Evolutionary conservation across 2,113 vertebrate species (phyloP), one percentile per base, ranked within the genome.

Genomic region (Tychaedon coryphoeus): DNA sequence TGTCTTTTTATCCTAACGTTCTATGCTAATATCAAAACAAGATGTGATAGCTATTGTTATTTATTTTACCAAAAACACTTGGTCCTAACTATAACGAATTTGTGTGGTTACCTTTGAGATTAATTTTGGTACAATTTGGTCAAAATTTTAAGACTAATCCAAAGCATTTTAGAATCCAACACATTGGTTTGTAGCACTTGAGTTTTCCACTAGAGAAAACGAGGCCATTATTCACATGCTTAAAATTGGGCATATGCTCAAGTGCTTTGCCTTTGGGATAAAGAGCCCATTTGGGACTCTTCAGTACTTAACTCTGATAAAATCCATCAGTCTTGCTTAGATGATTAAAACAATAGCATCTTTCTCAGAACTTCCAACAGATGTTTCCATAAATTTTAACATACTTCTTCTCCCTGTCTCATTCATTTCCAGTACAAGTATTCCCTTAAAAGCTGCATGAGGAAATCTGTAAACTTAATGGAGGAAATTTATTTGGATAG

Each of bases 351-450:
- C 92, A 97, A 96, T 92, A 96, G 92, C 85, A 95, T 95, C 90
- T 86, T 96, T 96, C 92, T 95, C 87, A 88, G 85, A 96, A 90
- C 90, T 86, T 96, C 90, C 81, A 95, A 80, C 93, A 96, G 94
- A 95, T 95, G 93, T 93, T 96, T 97, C 95, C 85, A 94, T 96
- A 95, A 94, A 95, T 96, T 95, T 94, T 83, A 94, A 76, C 91
- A 80, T 79, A 91, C 50, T 83, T 76, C 88, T 95, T 90, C 88
- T n/a, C 78, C 91, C 82, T 71, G 78, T 88, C 88, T 93, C 75
- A 40, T 95, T 95, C 78, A 60, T 94, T 97, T 92, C 85, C 95
- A 97, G 72, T 56, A 51, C 78, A 89, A 96, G 77, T 72, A 91
- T 95, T 94, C 93, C 95, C 92, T 88, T 96, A 96, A 96, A 95